Evolutionary conservation across 1,140 invertebrate species (phyloP).

Genomic region (Caenorhabditis remanei): DNA sequence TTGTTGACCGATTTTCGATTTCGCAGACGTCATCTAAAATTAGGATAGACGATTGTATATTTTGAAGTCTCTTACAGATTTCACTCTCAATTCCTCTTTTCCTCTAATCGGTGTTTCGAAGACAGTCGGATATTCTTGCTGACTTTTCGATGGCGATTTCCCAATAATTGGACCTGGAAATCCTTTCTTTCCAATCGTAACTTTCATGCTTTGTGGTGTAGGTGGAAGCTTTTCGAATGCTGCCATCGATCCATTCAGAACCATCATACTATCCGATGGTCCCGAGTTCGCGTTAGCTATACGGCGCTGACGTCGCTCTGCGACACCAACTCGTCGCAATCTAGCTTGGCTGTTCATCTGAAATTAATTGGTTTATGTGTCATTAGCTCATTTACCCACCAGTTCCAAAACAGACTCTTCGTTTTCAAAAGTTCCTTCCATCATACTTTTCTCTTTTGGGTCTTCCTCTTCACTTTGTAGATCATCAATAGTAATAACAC

Average conservation of each 20-base stretch:
- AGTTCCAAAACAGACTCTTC: constrained; percentile 15
- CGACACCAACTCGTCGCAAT: not conserved
- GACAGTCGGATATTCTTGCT: not conserved
- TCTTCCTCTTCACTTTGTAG: constrained; percentile 1
- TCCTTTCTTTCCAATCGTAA: not conserved
- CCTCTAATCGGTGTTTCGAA: not conserved
- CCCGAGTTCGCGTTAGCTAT: not conserved
- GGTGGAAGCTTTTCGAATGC: not conserved
- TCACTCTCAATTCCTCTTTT: not conserved
- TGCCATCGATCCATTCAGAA: constrained; percentile 6
- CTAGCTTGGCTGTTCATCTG: constrained; percentile 26
- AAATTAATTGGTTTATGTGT: not conserved
- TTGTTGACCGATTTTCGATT: constrained; percentile 25
- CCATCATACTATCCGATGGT: constrained; percentile 27
- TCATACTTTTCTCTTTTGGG: not conserved
- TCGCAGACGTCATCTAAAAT: not conserved
- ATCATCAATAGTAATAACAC: not conserved
- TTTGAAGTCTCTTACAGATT: not conserved
- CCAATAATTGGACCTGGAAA: not conserved
- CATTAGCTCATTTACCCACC: not conserved
- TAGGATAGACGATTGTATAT: not conserved
- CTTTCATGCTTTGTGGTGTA: not conserved
- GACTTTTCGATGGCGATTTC: not conserved
- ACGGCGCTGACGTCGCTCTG: constrained; percentile 12
- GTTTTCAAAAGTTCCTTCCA: not conserved